Conservation (phyloP, 2,113 vertebrate genomes). For the Corydoras maculifer region DNA sequence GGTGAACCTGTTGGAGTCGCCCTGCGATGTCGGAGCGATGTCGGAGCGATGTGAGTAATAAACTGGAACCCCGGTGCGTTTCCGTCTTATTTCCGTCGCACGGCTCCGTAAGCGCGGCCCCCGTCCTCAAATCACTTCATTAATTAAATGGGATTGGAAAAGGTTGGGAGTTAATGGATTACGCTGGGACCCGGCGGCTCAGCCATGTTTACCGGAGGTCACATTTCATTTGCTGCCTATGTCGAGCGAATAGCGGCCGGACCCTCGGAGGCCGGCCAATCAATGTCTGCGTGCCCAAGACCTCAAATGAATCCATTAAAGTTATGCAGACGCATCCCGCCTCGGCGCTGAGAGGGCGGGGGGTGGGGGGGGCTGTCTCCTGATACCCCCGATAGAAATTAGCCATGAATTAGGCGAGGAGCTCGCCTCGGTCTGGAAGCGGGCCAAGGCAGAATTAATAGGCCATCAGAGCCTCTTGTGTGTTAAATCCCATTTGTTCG, state of each 20-base stretch:
- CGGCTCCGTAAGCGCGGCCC: conserved; percentile 72
- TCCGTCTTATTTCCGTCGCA: conserved; percentile 60
- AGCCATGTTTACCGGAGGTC: conserved; percentile 80
- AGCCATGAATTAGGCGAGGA: conserved; percentile 88
- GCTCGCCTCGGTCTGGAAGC: conserved; percentile 78
- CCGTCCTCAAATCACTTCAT: conserved; percentile 84
- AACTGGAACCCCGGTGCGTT: conserved; percentile 37
- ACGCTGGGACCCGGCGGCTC: conserved; percentile 71
- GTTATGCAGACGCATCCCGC: conserved; percentile 82
- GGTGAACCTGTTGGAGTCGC: no score
- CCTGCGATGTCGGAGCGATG: no score
- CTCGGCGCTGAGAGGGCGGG: conserved; percentile 22
- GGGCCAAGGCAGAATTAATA: conserved; percentile 89
- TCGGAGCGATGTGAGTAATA: no score
- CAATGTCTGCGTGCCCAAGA: conserved; percentile 79
- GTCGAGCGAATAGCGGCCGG: conserved; percentile 70
- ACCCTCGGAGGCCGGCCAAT: conserved; percentile 79
- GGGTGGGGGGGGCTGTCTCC: conserved; percentile 65
- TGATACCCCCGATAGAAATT: conserved; percentile 90
- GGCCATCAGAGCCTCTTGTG: conserved; percentile 86
- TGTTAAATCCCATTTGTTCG: conserved; percentile 89
- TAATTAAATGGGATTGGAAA: conserved; percentile 86
- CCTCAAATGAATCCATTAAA: conserved; percentile 82
- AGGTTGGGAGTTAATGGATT: conserved; percentile 79
- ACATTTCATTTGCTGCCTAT: conserved; percentile 87